Evolutionary conservation across 1,140 invertebrate genomes (phyloP).

Genomic region (Diploscapter pachys): DNA sequence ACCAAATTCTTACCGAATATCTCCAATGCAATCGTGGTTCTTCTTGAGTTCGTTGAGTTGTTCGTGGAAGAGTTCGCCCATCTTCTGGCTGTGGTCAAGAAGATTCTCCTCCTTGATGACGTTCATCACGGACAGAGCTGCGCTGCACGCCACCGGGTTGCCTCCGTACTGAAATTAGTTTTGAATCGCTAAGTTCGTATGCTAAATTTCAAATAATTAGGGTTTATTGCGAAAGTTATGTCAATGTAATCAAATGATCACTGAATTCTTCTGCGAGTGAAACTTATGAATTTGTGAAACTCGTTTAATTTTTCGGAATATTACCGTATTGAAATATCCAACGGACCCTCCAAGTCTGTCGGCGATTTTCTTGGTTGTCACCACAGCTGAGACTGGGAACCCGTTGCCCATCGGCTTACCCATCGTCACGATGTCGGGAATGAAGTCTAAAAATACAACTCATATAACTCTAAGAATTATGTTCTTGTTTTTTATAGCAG

Average conservation of each 20-base stretch:
- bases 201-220: slow-evolving; percentile 1
- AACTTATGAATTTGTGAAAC: not conserved
- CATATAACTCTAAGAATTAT: too few relatives aligned
- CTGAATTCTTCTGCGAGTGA: not conserved
- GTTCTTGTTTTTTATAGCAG: too few relatives aligned
- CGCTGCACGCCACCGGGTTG: slow-evolving; percentile 92
- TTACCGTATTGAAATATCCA: slow-evolving; percentile 88
- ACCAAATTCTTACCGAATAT: slow-evolving; percentile 60
- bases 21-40: slow-evolving; percentile 75
- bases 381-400: slow-evolving; percentile 89
- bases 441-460: slow-evolving; percentile 61
- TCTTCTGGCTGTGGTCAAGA: slow-evolving; percentile 73
- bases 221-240: not conserved
- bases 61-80: slow-evolving; percentile 76
- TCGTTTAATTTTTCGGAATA: not conserved
- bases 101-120: slow-evolving; percentile 84
- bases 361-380: slow-evolving; percentile 89
- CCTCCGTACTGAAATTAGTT: slow-evolving; percentile 78
- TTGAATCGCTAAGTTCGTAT: too few relatives aligned
- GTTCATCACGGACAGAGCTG: slow-evolving; percentile 89
- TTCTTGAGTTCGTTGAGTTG: slow-evolving; percentile 71
- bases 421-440: slow-evolving; percentile 94
- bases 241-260: slow-evolving; percentile 6
- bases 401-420: slow-evolving; percentile 89
- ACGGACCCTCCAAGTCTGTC: slow-evolving; percentile 82